Evolutionary conservation across 2,888 invertebrate genomes (phyloP).

Genomic region (Mythimna loreyi): DNA sequence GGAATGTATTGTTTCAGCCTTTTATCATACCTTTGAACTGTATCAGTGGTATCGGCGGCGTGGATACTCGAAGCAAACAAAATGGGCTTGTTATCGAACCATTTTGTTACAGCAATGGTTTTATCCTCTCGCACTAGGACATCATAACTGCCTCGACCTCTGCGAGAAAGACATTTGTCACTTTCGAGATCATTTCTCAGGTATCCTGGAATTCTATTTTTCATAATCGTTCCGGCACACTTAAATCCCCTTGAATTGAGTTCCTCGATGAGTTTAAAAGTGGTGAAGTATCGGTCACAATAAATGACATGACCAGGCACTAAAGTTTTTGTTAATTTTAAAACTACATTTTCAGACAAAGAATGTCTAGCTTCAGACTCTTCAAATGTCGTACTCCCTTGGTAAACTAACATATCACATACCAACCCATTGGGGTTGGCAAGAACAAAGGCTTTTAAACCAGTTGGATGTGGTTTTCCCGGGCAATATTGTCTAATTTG

Average conservation of each 20-base stretch:
- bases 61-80: conserved; percentile 21
- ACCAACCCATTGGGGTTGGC: conserved; percentile 28
- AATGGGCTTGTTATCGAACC: conserved; percentile 3
- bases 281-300: conserved; percentile 25
- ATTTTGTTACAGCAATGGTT: too few species aligned
- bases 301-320: too few species aligned
- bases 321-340: too few species aligned
- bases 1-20: too few species aligned
- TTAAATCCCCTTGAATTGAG: conserved; percentile 30
- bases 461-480: not conserved
- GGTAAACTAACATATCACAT: not conserved
- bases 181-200: conserved; percentile 7
- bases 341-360: too few species aligned
- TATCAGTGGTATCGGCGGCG: not conserved
- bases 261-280: conserved; percentile 31
- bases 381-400: conserved; percentile 1
- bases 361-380: too few species aligned
- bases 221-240: conserved; percentile 47
- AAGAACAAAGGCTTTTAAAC: conserved; percentile 32
- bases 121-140: conserved; percentile 8
- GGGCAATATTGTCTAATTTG: too few species aligned
- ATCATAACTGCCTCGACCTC: conserved; percentile 20
- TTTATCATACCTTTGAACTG: too few species aligned
- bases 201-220: not conserved
- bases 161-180: conserved; percentile 12